phyloP scores from a whole-genome alignment of 2,888 invertebrate genomes.

The Phaedon cochleariae region DNA sequence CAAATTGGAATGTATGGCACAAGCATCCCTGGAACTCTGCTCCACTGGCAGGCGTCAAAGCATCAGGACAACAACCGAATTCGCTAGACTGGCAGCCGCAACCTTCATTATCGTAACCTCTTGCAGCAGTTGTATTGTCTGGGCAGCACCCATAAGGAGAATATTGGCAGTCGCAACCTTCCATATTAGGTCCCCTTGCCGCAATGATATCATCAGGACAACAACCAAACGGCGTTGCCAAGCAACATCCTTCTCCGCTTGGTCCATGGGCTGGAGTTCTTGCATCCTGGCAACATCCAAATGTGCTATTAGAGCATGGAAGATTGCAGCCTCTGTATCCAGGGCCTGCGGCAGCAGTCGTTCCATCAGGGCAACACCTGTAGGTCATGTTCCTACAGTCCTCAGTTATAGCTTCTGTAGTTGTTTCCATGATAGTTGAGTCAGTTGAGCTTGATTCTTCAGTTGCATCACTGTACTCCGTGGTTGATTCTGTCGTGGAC shows the following conservation, averaged over 20 bases:
- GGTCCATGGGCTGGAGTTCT: constrained; percentile 87
- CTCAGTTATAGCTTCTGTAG: constrained; percentile 57
- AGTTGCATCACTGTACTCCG: constrained; percentile 15
- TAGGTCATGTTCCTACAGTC: constrained; percentile 67
- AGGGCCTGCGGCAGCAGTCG: constrained; percentile 66
- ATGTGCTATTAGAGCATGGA: constrained; percentile 72
- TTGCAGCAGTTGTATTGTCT: constrained; percentile 79
- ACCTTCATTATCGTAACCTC: constrained; percentile 80
- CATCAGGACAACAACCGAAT: constrained; percentile 88
- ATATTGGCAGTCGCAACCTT: constrained; percentile 82
- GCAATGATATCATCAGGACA: constrained; percentile 88
- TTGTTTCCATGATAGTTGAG: constrained; percentile 26
- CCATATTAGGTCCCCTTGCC: constrained; percentile 80
- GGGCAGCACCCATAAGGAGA: constrained; percentile 87
- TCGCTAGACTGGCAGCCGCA: constrained; percentile 80
- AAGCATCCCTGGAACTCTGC: constrained; percentile 83
- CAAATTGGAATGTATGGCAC: constrained; percentile 87
- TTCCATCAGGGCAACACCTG: constrained; percentile 80
- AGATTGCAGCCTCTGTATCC: constrained; percentile 75
- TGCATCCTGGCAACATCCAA: constrained; percentile 90
- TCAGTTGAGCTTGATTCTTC: constrained; percentile 25
- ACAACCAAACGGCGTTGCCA: constrained; percentile 78
- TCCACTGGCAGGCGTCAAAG: constrained; percentile 78
- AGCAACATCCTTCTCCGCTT: constrained; percentile 83
- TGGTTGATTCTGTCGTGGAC: constrained; percentile 58